These are phyloP conservation scores for Eulemur coronatus DNA, from an alignment of 2,797 vertebrate species.

Conservation along the genomic window DNA sequence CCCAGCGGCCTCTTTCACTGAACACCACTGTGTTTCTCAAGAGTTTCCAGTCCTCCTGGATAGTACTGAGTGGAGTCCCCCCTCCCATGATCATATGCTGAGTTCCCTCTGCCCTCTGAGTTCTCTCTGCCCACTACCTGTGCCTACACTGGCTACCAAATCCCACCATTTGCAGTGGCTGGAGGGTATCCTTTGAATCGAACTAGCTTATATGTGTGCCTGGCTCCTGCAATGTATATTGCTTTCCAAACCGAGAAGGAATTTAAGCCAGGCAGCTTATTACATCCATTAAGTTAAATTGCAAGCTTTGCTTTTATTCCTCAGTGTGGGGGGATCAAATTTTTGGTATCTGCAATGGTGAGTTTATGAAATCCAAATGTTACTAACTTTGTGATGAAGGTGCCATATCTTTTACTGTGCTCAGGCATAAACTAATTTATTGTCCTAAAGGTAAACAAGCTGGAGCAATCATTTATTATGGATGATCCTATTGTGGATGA, in stretches of 20 bases:
- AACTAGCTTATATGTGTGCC: not conserved
- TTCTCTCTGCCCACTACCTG: not conserved
- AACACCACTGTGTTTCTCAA: not conserved
- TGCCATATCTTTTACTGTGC: conserved; percentile 19
- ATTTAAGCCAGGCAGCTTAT: not conserved
- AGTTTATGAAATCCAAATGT: not conserved
- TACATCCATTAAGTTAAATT: conserved; percentile 40
- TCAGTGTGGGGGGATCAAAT: conserved; percentile 16
- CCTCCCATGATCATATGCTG: too few species aligned
- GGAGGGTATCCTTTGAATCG: not conserved
- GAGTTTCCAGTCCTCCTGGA: not conserved
- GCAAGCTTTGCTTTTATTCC: conserved; percentile 31
- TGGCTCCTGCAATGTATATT: not conserved
- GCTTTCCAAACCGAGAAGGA: not conserved
- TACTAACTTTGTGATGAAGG: conserved; percentile 52
- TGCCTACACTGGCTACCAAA: not conserved
- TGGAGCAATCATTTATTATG: conserved; percentile 8
- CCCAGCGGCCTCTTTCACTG: not conserved
- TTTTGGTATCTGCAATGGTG: not conserved
- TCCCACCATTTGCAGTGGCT: not conserved
- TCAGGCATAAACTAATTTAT: conserved; percentile 40
- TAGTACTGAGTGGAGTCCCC: not conserved
- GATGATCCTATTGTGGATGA: conserved; percentile 26
- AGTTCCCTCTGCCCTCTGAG: not conserved
- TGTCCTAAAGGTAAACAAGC: not conserved